These are phyloP conservation scores for Mythimna loreyi DNA, from an alignment of 2,888 invertebrate species.

Conservation along the genomic window DNA sequence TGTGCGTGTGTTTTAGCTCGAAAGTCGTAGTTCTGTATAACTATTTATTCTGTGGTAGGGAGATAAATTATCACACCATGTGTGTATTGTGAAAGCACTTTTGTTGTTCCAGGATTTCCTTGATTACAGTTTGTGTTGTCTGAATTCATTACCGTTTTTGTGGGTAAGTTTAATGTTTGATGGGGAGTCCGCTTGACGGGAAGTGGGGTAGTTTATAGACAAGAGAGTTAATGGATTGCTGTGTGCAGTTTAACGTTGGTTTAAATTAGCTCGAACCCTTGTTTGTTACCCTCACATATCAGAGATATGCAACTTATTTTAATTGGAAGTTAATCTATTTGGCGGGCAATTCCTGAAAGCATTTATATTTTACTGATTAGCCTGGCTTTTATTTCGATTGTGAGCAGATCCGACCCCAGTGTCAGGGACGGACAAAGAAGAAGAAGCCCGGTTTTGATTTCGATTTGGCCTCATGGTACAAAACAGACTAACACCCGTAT, in stretches of 20 bases:
- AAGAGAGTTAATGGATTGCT: constrained; percentile 18
- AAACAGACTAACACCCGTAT: too few relatives aligned
- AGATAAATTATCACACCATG: constrained; percentile 52
- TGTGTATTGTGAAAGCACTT: constrained; percentile 33
- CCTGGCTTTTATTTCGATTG: too few relatives aligned
- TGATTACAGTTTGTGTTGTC: constrained; percentile 44
- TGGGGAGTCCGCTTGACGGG: constrained; percentile 17
- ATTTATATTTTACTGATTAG: neutral
- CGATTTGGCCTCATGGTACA: neutral
- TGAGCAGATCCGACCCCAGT: too few relatives aligned
- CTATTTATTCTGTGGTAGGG: constrained; percentile 54
- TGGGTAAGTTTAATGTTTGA: constrained; percentile 36
- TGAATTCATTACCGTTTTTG: constrained; percentile 52
- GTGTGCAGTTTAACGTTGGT: constrained; percentile 25
- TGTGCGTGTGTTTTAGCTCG: neutral
- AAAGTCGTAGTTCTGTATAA: constrained; percentile 13
- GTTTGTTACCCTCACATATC: neutral
- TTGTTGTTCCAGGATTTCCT: constrained; percentile 49
- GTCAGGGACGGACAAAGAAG: too few relatives aligned
- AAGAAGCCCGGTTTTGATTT: neutral
- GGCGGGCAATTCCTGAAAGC: neutral
- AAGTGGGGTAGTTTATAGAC: constrained; percentile 24
- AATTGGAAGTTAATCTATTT: neutral
- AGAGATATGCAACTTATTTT: neutral
- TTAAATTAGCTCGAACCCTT: constrained; percentile 26